phyloP scores from a whole-genome alignment of 2,888 invertebrate genomes.

The Torymus texanus region DNA sequence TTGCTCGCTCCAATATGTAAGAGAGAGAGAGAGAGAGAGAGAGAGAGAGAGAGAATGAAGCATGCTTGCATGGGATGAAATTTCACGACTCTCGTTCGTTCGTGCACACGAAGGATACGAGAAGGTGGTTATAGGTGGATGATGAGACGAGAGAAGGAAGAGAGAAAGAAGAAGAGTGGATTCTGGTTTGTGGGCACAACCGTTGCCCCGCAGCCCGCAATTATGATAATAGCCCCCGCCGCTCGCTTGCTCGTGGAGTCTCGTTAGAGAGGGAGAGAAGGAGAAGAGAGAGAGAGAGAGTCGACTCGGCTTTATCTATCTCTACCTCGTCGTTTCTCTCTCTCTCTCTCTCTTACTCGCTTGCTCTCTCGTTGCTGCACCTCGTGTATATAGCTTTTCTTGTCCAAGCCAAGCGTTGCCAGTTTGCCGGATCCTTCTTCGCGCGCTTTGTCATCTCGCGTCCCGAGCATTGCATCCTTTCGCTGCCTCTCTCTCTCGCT shows the following conservation, averaged over 20 bases:
- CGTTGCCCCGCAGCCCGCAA: slow-evolving; percentile 74
- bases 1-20: no score
- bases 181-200: slow-evolving; percentile 75
- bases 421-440: slow-evolving; percentile 3
- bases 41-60: no score
- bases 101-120: slow-evolving; percentile 20
- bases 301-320: slow-evolving; percentile 69
- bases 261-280: slow-evolving; percentile 64
- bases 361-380: not conserved
- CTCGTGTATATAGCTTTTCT: slow-evolving; percentile 11
- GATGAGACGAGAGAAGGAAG: slow-evolving; percentile 67
- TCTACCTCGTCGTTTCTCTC: slow-evolving; percentile 62
- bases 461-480: slow-evolving; percentile 10
- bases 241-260: slow-evolving; percentile 60
- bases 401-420: slow-evolving; percentile 7
- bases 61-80: no score
- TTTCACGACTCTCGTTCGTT: not conserved
- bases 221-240: slow-evolving; percentile 73
- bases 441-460: slow-evolving; percentile 47
- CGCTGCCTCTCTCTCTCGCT: slow-evolving; percentile 5
- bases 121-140: slow-evolving; percentile 62
- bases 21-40: no score
- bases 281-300: slow-evolving; percentile 68
- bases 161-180: slow-evolving; percentile 65
- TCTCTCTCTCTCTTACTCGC: slow-evolving; percentile 51